Evolutionary conservation across 1,140 invertebrate genomes (phyloP).

Genomic region (Cotesia chilonis): DNA sequence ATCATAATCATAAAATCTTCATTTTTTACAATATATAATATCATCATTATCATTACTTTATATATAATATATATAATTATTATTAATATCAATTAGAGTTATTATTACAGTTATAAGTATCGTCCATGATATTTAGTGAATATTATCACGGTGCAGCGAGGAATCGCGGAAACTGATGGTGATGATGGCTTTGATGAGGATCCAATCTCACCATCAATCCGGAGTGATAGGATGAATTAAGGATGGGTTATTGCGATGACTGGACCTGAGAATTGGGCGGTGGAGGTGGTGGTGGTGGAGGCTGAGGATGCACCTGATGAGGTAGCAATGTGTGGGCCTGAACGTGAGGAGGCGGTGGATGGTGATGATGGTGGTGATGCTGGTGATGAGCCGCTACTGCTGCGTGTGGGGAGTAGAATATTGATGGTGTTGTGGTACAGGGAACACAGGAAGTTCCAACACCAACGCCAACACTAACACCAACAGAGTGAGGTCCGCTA

Average conservation of each 20-base stretch:
- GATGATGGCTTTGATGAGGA: not conserved
- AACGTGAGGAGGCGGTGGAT: slow-evolving; percentile 59
- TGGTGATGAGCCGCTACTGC: too few species aligned
- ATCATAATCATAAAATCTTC: too few species aligned
- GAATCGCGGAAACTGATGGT: slow-evolving; percentile 9
- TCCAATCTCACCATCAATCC: slow-evolving; percentile 24
- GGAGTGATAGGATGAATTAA: slow-evolving; percentile 42
- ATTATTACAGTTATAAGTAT: not conserved
- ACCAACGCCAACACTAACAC: slow-evolving; percentile 53
- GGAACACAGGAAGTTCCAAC: slow-evolving; percentile 56
- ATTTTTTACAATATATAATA: too few species aligned
- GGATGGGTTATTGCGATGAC: slow-evolving; percentile 60
- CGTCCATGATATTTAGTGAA: slow-evolving; percentile 1
- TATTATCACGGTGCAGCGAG: slow-evolving; percentile 25
- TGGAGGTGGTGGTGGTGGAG: slow-evolving; percentile 58
- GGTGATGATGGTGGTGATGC: slow-evolving; percentile 62
- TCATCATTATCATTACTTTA: too few species aligned
- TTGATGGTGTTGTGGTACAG: slow-evolving; percentile 55
- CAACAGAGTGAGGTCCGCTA: slow-evolving; percentile 43
- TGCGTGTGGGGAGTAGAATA: slow-evolving; percentile 61
- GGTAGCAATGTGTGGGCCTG: slow-evolving; percentile 58
- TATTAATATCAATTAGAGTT: too few species aligned
- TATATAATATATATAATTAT: too few species aligned
- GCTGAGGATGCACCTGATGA: slow-evolving; percentile 61
- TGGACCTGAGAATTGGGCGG: slow-evolving; percentile 52